Conservation (phyloP, 2,888 invertebrate species). For the Dusona sp. region DNA sequence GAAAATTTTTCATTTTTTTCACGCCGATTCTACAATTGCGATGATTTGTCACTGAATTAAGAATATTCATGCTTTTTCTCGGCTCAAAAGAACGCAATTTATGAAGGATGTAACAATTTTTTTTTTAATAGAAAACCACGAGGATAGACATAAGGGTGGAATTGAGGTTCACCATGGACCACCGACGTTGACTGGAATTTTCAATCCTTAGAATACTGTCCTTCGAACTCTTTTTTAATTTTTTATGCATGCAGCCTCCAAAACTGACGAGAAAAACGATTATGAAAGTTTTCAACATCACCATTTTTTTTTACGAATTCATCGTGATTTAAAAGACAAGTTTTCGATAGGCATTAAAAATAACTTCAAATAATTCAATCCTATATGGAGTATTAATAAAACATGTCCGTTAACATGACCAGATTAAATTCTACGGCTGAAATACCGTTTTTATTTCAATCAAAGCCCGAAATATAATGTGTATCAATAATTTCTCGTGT, state of each 20-base stretch:
- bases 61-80: constrained; percentile 42
- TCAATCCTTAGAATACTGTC: neutral
- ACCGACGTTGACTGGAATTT: constrained; percentile 35
- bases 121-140: constrained; percentile 19
- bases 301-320: neutral
- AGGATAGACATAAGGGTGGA: neutral
- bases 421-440: neutral
- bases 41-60: constrained; percentile 37
- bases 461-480: neutral
- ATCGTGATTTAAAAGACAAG: neutral
- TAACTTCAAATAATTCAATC: neutral
- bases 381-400: neutral
- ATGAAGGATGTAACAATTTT: constrained; percentile 19
- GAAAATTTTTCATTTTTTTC: constrained; percentile 45
- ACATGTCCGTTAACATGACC: neutral
- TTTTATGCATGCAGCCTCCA: constrained; percentile 15
- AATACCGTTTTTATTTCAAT: neutral
- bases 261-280: neutral
- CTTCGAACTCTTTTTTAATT: neutral
- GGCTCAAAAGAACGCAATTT: neutral
- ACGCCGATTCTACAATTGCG: constrained; percentile 1
- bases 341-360: neutral
- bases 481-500: neutral
- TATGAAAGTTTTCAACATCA: neutral
- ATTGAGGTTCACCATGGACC: constrained; percentile 32